These are phyloP conservation scores for Uria aalge DNA, from an alignment of 2,113 vertebrate species.

Conservation along the genomic window DNA sequence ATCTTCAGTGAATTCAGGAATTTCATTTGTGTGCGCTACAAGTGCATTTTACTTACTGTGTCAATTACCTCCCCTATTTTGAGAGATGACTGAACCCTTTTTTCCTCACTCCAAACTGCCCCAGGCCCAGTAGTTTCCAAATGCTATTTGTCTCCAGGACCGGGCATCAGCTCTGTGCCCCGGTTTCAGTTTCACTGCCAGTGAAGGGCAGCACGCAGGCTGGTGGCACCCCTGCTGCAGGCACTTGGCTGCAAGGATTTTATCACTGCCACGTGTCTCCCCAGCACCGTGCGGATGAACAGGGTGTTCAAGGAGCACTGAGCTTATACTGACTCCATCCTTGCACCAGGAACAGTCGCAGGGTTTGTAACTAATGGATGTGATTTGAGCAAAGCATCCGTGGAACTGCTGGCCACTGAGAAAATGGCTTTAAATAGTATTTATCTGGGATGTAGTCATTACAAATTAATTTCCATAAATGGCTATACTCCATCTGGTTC, in stretches of 20 bases:
- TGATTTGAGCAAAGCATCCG: not conserved
- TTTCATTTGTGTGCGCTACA: not conserved
- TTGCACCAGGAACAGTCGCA: not conserved
- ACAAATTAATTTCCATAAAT: not conserved
- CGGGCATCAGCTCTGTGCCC: not conserved
- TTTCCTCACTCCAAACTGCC: not conserved
- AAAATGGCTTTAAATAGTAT: not conserved
- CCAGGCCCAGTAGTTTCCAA: not conserved
- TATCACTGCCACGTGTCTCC: fast-evolving
- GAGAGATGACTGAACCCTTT: not conserved
- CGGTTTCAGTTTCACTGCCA: not conserved
- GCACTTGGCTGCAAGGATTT: not conserved
- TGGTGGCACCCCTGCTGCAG: not conserved
- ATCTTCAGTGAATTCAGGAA: not conserved
- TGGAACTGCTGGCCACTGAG: not conserved
- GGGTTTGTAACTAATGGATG: not conserved
- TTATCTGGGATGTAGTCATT: not conserved
- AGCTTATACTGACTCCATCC: not conserved
- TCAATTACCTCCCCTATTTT: not conserved
- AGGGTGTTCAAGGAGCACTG: not conserved
- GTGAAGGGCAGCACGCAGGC: fast-evolving
- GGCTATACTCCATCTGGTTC: not conserved
- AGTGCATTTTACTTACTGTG: not conserved
- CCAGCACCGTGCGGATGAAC: too few species aligned
- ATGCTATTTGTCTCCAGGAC: too few species aligned